Percentiles rank a stretch among this genome's conserved stretches.
These are phyloP conservation scores for Electrophaes corylata DNA, from an alignment of 2,888 invertebrate species.

Conservation along the genomic window DNA sequence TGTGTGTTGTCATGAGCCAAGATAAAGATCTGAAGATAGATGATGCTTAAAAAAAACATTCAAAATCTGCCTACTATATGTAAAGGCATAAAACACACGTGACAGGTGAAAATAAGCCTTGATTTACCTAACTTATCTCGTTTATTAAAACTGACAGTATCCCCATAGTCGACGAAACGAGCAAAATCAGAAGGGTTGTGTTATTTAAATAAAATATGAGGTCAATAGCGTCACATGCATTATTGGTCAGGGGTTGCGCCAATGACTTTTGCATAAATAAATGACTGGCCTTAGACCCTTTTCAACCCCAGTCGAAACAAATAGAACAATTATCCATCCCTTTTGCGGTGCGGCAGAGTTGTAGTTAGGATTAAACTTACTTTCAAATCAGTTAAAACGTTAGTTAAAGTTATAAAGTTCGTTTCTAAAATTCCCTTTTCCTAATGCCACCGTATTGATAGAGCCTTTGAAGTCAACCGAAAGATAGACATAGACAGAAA, in stretches of 20 bases:
- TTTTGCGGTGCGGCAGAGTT: constrained; percentile 31
- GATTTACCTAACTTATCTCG: too few relatives aligned
- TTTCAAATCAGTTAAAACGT: neutral
- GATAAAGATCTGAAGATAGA: too few relatives aligned
- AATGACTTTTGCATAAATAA: constrained; percentile 66
- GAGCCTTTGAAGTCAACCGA: too few relatives aligned
- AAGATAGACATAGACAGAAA: too few relatives aligned
- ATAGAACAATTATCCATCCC: constrained; percentile 78
- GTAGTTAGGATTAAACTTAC: constrained; percentile 1
- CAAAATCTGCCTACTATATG: too few relatives aligned
- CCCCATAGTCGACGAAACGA: constrained; percentile 4
- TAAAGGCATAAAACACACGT: too few relatives aligned
- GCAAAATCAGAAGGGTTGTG: constrained; percentile 33
- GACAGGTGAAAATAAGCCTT: too few relatives aligned
- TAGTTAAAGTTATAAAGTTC: neutral
- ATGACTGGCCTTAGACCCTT: constrained; percentile 64
- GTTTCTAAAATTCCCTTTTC: too few relatives aligned
- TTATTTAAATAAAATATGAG: constrained; percentile 38
- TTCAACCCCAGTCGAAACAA: constrained; percentile 64
- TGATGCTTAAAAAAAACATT: too few relatives aligned
- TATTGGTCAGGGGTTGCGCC: constrained; percentile 39
- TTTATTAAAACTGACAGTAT: neutral
- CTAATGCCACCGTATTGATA: too few relatives aligned
- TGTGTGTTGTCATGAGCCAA: too few relatives aligned
- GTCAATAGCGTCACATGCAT: constrained; percentile 38